Base-by-base conservation (phyloP, 2,113 vertebrate species). In the Dipodomys spectabilis region DNA sequence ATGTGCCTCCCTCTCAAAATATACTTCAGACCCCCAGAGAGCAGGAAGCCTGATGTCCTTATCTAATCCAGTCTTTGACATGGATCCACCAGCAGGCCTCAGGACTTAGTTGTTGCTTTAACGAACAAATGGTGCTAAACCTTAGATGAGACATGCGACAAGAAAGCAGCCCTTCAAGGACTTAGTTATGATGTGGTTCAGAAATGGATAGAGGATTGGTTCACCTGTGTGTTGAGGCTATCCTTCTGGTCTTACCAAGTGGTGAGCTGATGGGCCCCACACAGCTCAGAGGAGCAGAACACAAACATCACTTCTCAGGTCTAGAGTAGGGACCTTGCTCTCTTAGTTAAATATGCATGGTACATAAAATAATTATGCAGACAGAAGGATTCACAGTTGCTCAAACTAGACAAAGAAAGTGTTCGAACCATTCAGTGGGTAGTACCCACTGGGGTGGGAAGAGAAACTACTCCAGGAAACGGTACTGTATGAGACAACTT, bases 311-410 rank as follows among this genome's bases (percentile, higher is more conserved):
- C 65, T 68, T 28, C 64, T 73, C 87, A 91, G 39, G 72, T 86
- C 13, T 25, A 49, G 83, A 91, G 91, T 86, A 91, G 92, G 65
- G 74, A 81, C 60, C 84, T 91, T 85, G 79, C 57, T 89, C 86
- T 89, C 91, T 80, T 60, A 35, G 32, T 92, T 92, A 92, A 94
- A 77, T 90, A 90, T 94, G 88, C 83, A 94, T 30, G 80, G 75
- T 18, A 91, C 72, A 86, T 87, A 97, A 97, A 97, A 96, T 96
- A 97, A 97, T 86, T 78, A 86, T 89, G 74, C 83, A 97, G 92
- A 93, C 95, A 97, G 96, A 96, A 97, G 95, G 97, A 83, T 92
- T 95, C 89, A 74, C 92, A 93, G 86, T 96, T 95, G 91, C 89
- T 97, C 89, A 95, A 88, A 88, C 95, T 88, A 96, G 83, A 86